phyloP scores from a whole-genome alignment of 2,113 vertebrate genomes.

The Tyrannus savana region DNA sequence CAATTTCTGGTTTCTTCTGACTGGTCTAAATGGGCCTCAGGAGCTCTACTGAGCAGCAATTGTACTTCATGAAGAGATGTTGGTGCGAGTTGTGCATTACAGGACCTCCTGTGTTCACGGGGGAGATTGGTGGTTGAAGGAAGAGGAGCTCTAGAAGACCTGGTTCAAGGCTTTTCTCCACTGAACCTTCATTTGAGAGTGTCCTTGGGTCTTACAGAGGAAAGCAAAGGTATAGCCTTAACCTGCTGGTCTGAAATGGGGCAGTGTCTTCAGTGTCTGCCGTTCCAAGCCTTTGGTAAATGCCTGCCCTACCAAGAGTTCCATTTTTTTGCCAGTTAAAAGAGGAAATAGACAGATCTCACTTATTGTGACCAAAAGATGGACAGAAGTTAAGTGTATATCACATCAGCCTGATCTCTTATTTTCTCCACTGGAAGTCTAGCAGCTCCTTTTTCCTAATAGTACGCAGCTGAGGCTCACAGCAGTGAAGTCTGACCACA shows the following conservation, averaged over 20 bases:
- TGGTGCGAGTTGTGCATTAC: neutral
- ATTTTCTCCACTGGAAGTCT: neutral
- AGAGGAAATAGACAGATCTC: neutral
- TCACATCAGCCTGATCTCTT: neutral
- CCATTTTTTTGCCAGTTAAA: neutral
- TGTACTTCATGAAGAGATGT: neutral
- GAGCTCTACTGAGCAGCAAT: neutral
- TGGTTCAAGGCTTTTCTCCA: neutral
- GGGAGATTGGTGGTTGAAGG: neutral
- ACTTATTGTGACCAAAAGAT: neutral
- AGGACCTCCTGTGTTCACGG: neutral
- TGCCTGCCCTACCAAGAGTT: rapidly evolving
- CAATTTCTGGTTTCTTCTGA: neutral
- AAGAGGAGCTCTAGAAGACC: neutral
- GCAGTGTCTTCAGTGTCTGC: neutral
- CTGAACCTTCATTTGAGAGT: neutral
- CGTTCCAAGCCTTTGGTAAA: neutral
- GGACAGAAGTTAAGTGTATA: neutral
- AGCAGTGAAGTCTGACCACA: neutral
- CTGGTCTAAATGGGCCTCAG: neutral
- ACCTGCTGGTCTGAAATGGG: neutral
- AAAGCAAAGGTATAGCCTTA: neutral
- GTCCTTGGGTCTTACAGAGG: neutral
- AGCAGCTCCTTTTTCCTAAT: neutral
- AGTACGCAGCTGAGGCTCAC: neutral